phyloP scores from a whole-genome alignment of 2,888 invertebrate species.

The Zhengitettix transpicula region DNA sequence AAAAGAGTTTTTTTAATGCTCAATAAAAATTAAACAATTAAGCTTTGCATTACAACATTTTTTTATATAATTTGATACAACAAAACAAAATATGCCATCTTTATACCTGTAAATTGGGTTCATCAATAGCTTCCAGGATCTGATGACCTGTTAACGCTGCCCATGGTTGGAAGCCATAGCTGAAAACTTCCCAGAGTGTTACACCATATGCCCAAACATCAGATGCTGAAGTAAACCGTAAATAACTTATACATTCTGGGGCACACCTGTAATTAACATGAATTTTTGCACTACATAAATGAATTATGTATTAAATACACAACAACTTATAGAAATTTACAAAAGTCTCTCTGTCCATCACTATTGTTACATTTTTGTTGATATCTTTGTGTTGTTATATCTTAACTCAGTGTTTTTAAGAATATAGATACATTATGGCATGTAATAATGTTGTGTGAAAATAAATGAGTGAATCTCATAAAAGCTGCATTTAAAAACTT shows the following conservation, averaged over 20 bases:
- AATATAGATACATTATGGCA: too few species aligned
- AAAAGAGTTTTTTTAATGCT: too few species aligned
- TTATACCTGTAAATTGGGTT: slow-evolving; percentile 62
- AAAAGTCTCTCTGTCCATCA: too few species aligned
- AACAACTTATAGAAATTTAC: too few species aligned
- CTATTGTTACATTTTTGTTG: too few species aligned
- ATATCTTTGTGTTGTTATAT: too few species aligned
- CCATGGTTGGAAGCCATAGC: slow-evolving; percentile 98
- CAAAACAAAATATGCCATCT: neutral
- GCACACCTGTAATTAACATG: slow-evolving; percentile 55
- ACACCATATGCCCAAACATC: slow-evolving; percentile 98
- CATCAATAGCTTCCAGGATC: slow-evolving; percentile 89
- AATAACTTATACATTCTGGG: slow-evolving; percentile 90
- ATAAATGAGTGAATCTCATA: too few species aligned
- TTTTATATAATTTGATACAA: neutral
- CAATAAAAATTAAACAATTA: too few species aligned
- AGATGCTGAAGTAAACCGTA: slow-evolving; percentile 89
- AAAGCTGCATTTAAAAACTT: too few species aligned
- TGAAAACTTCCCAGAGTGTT: slow-evolving; percentile 99
- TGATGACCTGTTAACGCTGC: slow-evolving; percentile 84
- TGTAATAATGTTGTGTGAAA: too few species aligned
- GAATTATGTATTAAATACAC: neutral
- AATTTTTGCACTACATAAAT: neutral
- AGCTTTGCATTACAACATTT: too few species aligned
- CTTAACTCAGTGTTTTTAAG: too few species aligned